Evolutionary conservation across 2,797 vertebrate genomes (phyloP).

Genomic region (Clarias laeviceps): DNA sequence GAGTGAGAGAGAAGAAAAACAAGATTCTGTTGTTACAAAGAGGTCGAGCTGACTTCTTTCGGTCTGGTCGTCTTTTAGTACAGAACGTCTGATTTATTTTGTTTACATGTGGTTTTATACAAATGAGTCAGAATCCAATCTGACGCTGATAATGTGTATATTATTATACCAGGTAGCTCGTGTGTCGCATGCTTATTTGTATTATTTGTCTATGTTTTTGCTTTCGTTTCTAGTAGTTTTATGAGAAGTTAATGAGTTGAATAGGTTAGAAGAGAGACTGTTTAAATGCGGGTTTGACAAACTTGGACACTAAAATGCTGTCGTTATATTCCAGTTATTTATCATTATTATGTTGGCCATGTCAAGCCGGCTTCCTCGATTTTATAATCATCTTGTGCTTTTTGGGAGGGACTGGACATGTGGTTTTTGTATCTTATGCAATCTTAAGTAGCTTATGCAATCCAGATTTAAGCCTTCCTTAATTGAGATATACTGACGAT

Average conservation of each 20-base stretch:
- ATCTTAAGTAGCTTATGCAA: too few species aligned
- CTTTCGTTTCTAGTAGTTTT: not conserved
- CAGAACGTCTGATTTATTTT: not conserved
- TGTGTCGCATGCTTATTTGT: not conserved
- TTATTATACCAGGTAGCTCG: not conserved
- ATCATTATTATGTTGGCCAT: too few species aligned
- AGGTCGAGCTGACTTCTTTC: not conserved
- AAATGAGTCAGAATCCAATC: conserved; percentile 1
- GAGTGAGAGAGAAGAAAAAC: not conserved
- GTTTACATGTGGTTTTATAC: conserved; percentile 1
- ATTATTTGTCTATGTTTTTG: not conserved
- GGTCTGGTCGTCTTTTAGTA: not conserved
- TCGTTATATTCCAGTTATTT: not conserved
- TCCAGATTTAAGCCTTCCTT: not conserved
- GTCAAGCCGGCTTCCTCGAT: not conserved
- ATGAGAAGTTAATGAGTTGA: not conserved
- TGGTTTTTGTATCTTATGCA: not conserved
- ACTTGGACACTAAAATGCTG: not conserved
- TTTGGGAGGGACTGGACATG: not conserved
- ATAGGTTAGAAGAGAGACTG: not conserved
- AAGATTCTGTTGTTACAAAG: not conserved
- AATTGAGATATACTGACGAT: not conserved
- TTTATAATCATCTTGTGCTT: not conserved
- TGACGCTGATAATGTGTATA: not conserved
- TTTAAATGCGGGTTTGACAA: not conserved